These are phyloP conservation scores for Mallotus villosus DNA, from an alignment of 2,797 vertebrate species.

Conservation along the genomic window DNA sequence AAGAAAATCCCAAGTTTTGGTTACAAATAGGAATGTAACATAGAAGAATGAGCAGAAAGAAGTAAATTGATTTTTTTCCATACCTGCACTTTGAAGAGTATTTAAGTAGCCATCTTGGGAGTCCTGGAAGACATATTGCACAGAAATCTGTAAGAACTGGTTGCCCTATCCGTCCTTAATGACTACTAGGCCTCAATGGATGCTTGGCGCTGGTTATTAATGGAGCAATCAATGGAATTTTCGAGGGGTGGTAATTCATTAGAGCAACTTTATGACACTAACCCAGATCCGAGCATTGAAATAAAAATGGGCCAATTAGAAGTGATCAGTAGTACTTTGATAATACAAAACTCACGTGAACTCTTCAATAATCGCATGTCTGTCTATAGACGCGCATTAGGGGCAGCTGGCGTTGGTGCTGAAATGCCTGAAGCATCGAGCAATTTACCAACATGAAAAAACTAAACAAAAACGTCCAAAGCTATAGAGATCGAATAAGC, in stretches of 20 bases:
- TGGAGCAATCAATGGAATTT: background rate
- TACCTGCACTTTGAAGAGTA: conserved; percentile 55
- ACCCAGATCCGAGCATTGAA: background rate
- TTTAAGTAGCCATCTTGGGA: conserved; percentile 40
- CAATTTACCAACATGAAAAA: background rate
- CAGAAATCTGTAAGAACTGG: background rate
- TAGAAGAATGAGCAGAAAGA: background rate
- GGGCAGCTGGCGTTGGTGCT: conserved; percentile 1
- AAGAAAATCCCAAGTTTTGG: background rate
- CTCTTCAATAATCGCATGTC: too few species aligned
- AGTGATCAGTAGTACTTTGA: background rate
- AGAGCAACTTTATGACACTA: background rate
- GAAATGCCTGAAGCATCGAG: background rate
- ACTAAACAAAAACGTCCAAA: background rate
- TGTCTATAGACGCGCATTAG: background rate
- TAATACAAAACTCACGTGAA: background rate
- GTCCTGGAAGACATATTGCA: conserved; percentile 41
- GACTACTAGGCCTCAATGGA: background rate
- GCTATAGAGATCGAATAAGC: background rate
- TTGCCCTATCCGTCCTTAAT: too few species aligned
- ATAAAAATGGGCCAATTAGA: background rate
- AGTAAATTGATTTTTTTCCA: background rate
- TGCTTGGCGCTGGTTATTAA: background rate
- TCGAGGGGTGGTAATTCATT: conserved; percentile 2
- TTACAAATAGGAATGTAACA: background rate